phyloP scores from a whole-genome alignment of 2,888 invertebrate genomes.

The Eurytoma adleriae region DNA sequence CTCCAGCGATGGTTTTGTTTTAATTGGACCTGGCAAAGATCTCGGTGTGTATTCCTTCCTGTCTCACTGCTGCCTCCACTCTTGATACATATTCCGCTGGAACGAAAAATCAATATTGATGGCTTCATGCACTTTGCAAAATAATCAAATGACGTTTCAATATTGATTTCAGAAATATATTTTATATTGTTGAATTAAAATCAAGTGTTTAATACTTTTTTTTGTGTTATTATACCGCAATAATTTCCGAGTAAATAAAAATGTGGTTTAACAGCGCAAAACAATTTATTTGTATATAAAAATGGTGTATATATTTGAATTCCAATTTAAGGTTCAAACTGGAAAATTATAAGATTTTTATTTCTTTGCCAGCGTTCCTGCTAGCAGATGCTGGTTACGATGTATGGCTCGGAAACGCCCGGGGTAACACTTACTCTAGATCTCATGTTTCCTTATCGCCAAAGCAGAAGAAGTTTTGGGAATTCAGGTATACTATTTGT shows the following conservation, averaged over 20 bases:
- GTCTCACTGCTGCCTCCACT: neutral
- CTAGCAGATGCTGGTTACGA: constrained; percentile 53
- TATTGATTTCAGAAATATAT: neutral
- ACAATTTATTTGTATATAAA: neutral
- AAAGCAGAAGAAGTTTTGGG: constrained; percentile 46
- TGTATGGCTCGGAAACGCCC: constrained; percentile 51
- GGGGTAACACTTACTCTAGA: constrained; percentile 55
- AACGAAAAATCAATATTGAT: neutral
- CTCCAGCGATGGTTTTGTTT: constrained; percentile 70
- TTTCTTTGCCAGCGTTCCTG: constrained; percentile 37
- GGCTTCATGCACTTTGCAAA: neutral
- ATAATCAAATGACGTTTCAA: neutral
- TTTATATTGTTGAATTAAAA: neutral
- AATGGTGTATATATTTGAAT: neutral
- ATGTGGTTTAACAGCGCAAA: too few relatives aligned
- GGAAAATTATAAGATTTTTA: constrained; percentile 38
- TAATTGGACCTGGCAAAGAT: constrained; percentile 68
- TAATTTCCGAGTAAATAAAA: too few relatives aligned
- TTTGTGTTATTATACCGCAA: too few relatives aligned
- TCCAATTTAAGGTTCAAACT: constrained; percentile 28
- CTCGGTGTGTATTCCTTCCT: constrained; percentile 60
- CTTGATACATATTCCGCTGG: neutral
- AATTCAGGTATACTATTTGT: constrained; percentile 45
- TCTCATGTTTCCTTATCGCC: constrained; percentile 48
- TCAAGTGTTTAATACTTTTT: neutral